Evolutionary conservation across 1,140 invertebrate species (phyloP).

Genomic region (Pectinophora gossypiella): DNA sequence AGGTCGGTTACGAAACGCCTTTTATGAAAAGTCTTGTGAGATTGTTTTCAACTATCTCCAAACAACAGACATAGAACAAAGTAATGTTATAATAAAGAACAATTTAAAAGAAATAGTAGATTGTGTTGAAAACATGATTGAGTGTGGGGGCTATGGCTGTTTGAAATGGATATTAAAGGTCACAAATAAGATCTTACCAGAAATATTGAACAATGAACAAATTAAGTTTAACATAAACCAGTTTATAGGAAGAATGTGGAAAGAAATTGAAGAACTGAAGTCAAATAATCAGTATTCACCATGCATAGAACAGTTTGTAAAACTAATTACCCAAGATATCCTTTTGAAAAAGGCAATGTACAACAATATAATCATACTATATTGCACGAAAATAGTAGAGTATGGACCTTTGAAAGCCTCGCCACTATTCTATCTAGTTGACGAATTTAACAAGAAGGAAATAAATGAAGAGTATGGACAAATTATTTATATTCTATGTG

Average conservation of each 20-base stretch:
- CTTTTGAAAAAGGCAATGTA: slow-evolving; percentile 31
- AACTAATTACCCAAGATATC: slow-evolving; percentile 40
- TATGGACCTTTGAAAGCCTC: slow-evolving; percentile 40
- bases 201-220: slow-evolving; percentile 19
- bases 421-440: slow-evolving; percentile 47
- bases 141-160: slow-evolving; percentile 58
- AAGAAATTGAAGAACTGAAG: slow-evolving; percentile 55
- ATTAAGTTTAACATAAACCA: slow-evolving; percentile 31
- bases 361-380: slow-evolving; percentile 42
- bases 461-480: slow-evolving; percentile 26
- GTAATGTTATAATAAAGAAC: slow-evolving; percentile 4
- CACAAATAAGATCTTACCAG: slow-evolving; percentile 32
- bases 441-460: slow-evolving; percentile 30
- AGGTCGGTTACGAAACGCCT: slow-evolving; percentile 46
- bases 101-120: slow-evolving; percentile 22
- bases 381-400: slow-evolving; percentile 51
- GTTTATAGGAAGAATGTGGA: slow-evolving; percentile 54
- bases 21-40: slow-evolving; percentile 49
- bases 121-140: slow-evolving; percentile 38
- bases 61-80: not conserved
- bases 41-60: slow-evolving; percentile 25
- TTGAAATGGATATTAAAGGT: slow-evolving; percentile 53
- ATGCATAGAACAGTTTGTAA: slow-evolving; percentile 52
- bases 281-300: slow-evolving; percentile 49
- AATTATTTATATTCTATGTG: slow-evolving; percentile 44